Evolutionary conservation across 2,797 vertebrate genomes (phyloP).

Genomic region (Vipera latastei): DNA sequence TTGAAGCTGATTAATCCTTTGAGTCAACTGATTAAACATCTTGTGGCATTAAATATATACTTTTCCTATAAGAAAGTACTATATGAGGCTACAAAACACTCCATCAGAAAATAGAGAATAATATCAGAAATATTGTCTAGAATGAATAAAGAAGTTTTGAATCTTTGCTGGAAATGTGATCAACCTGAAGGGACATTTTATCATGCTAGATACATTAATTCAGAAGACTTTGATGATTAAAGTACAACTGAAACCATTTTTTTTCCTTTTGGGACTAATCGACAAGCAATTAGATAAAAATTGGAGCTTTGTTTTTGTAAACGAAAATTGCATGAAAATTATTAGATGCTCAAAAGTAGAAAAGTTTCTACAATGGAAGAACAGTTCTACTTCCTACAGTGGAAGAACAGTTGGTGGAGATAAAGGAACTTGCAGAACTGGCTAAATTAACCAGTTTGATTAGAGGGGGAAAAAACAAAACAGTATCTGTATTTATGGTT

Average conservation of each 20-base stretch:
- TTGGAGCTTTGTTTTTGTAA: background rate
- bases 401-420: background rate
- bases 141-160: background rate
- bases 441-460: background rate
- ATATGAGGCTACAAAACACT: background rate
- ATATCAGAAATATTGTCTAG: background rate
- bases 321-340: background rate
- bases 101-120: background rate
- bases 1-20: background rate
- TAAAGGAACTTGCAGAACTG: background rate
- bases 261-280: background rate
- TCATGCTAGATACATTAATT: background rate
- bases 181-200: background rate
- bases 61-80: too few species aligned
- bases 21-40: background rate
- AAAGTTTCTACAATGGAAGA: background rate
- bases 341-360: background rate
- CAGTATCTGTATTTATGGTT: background rate
- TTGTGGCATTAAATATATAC: background rate
- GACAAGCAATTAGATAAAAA: background rate
- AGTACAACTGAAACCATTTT: background rate
- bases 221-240: background rate
- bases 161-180: background rate
- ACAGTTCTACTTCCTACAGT: background rate
- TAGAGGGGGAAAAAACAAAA: background rate